These are phyloP conservation scores for Lamprologus ornatipinnis DNA, from an alignment of 2,113 vertebrate species.

Conservation along the genomic window DNA sequence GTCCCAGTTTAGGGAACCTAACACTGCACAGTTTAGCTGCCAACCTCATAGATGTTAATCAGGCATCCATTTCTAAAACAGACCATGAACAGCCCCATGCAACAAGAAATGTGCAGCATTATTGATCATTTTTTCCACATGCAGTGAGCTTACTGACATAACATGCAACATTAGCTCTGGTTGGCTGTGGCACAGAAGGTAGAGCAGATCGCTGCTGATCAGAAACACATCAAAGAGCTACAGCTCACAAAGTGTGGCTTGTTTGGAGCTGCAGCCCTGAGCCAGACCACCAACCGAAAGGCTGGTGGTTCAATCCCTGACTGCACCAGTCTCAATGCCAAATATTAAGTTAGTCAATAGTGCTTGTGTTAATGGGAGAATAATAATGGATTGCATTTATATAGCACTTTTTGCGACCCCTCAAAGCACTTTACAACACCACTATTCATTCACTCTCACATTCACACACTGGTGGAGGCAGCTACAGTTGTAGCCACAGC, in stretches of 20 bases:
- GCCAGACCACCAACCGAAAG: neutral
- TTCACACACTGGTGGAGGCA: neutral
- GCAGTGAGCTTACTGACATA: fast-evolving
- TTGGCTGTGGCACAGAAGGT: fast-evolving
- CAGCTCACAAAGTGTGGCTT: neutral
- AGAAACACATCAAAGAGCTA: neutral
- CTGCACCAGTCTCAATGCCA: fast-evolving
- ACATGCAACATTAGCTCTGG: neutral
- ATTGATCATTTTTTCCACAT: fast-evolving
- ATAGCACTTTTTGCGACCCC: fast-evolving
- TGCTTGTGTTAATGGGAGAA: neutral
- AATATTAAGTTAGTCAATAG: neutral
- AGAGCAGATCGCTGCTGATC: neutral
- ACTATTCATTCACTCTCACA: neutral
- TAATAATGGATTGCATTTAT: neutral
- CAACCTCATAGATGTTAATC: fast-evolving
- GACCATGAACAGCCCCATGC: fast-evolving
- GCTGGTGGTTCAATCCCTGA: neutral
- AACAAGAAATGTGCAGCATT: neutral
- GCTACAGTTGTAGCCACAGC: neutral
- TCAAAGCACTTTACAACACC: fast-evolving
- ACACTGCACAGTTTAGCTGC: fast-evolving
- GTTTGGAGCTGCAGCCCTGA: neutral
- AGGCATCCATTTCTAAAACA: neutral
- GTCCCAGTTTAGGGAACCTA: neutral